Evolutionary conservation across 1,140 invertebrate species (phyloP).

Genomic region (Ceratina japonica): DNA sequence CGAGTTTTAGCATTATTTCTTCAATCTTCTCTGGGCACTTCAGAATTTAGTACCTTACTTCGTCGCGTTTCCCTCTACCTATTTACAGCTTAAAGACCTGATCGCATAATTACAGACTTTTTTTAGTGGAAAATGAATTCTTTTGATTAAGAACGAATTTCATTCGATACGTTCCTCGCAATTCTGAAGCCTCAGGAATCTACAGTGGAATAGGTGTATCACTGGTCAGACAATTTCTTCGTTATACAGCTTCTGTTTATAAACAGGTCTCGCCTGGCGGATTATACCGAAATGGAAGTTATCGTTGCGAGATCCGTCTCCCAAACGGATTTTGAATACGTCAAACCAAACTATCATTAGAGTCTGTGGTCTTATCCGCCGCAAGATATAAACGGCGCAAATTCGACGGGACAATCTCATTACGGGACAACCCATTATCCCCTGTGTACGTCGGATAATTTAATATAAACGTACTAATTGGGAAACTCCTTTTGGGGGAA

Average conservation of each 20-base stretch:
- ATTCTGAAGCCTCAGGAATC: no score
- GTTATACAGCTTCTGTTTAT: neutral
- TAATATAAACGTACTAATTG: conserved; percentile 63
- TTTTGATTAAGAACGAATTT: neutral
- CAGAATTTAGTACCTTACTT: conserved; percentile 35
- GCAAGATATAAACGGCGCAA: conserved; percentile 55
- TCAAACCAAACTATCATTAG: conserved; percentile 57
- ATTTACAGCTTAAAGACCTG: neutral
- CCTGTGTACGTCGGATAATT: conserved; percentile 46
- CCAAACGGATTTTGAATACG: conserved; percentile 24
- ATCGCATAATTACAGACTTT: neutral
- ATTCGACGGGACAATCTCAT: conserved; percentile 64
- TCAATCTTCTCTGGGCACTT: conserved; percentile 27
- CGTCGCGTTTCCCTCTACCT: neutral
- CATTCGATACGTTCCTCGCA: neutral
- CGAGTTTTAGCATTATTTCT: conserved; percentile 1
- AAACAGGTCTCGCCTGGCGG: conserved; percentile 20
- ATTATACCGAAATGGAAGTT: conserved; percentile 49
- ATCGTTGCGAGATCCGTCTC: conserved; percentile 35
- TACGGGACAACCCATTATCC: conserved; percentile 57
- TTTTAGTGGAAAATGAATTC: neutral
- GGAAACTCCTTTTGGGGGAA: conserved; percentile 53
- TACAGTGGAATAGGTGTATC: no score
- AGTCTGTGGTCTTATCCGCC: conserved; percentile 55
- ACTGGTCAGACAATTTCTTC: neutral